Evolutionary conservation across 2,797 vertebrate genomes (phyloP).

Genomic region (Remorina albescens): DNA sequence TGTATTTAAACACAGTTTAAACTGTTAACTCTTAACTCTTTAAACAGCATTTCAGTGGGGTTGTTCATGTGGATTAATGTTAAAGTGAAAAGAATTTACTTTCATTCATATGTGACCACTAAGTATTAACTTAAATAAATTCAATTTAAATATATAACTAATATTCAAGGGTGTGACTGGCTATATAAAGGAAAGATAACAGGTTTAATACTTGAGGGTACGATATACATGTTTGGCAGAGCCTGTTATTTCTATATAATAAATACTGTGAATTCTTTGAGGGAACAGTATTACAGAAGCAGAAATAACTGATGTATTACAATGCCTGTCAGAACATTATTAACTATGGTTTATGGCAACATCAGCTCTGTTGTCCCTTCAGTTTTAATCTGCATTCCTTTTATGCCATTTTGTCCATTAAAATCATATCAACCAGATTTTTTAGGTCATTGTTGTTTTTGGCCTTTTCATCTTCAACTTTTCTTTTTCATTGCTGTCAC

Average conservation of each 20-base stretch:
- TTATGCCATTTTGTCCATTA: not conserved
- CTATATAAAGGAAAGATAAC: not conserved
- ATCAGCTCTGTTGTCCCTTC: not conserved
- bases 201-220: slow-evolving; percentile 19
- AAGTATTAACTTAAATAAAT: slow-evolving; percentile 19
- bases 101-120: slow-evolving; percentile 27
- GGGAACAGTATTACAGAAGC: slow-evolving; percentile 23
- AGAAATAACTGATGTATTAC: slow-evolving; percentile 6
- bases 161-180: not conserved
- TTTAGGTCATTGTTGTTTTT: not conserved
- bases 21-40: slow-evolving; percentile 15
- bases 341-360: not conserved
- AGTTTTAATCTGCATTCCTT: slow-evolving; percentile 4
- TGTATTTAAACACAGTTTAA: slow-evolving; percentile 13
- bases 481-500: not conserved
- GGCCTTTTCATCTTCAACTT: not conserved
- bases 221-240: slow-evolving; percentile 31
- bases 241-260: slow-evolving; percentile 23
- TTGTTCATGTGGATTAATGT: slow-evolving; percentile 15
- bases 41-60: slow-evolving; percentile 6
- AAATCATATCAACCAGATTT: not conserved
- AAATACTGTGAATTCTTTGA: slow-evolving; percentile 3
- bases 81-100: not conserved
- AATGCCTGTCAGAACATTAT: slow-evolving; percentile 1
- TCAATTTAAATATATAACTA: slow-evolving; percentile 19